A percentile compares a stretch with the other conserved stretches of the same genome.
These are phyloP conservation scores for Amblyopsis rosae DNA, from an alignment of 2,113 vertebrate genomes.

Conservation along the genomic window DNA sequence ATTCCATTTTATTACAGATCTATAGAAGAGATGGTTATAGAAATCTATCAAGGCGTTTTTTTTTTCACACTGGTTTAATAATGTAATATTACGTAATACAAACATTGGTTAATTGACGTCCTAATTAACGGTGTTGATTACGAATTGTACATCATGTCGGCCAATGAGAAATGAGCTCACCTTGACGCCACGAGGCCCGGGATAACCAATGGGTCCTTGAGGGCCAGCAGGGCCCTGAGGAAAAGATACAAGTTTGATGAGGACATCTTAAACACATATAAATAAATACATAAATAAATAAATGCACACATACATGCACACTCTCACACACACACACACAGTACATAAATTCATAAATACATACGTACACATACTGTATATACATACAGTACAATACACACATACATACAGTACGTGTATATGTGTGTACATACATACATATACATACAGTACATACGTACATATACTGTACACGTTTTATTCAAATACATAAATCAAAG, in stretches of 20 bases:
- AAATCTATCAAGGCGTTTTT: neutral
- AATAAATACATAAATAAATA: neutral
- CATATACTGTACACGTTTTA: slow-evolving; percentile 3
- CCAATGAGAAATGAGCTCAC: slow-evolving; percentile 72
- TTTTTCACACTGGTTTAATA: neutral
- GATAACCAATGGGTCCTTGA: slow-evolving; percentile 95
- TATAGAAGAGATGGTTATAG: neutral
- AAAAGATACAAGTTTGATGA: slow-evolving; percentile 29
- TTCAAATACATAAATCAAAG: slow-evolving; percentile 22
- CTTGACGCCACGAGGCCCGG: slow-evolving; percentile 94
- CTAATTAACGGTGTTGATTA: neutral
- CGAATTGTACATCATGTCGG: neutral
- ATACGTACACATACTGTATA: neutral
- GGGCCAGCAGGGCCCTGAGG: slow-evolving; percentile 90
- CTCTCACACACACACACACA: neutral
- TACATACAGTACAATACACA: neutral
- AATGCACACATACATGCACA: neutral
- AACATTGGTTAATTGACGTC: neutral
- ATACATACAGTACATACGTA: neutral
- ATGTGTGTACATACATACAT: neutral
- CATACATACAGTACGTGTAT: neutral
- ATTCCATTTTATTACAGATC: too few relatives aligned
- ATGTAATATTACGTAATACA: slow-evolving; percentile 6
- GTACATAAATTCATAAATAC: neutral
- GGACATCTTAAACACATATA: slow-evolving; percentile 21